Evolutionary conservation across 2,888 invertebrate genomes (phyloP), one percentile per base, ranked within the genome.

Genomic region (Serrognathus titanus): DNA sequence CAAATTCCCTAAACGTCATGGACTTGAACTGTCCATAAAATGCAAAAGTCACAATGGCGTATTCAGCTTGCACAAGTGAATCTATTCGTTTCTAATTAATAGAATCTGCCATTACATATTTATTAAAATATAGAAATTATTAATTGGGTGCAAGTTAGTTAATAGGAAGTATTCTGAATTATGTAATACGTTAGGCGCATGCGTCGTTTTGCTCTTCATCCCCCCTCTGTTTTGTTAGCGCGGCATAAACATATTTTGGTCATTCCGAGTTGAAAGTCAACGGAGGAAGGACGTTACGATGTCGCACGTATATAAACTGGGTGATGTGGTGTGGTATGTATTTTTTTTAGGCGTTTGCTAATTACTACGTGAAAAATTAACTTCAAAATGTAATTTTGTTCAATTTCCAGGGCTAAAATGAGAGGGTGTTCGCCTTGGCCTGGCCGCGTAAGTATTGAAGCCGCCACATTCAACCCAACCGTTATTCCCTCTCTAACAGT

Each of bases 381-480:
- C 45, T 43, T 46, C 36, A 41, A 56, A 16, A 16, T 39, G 16
- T 40, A 38, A 48, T 53, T 51, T 53, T 12, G 54, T 24, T 12
- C 57, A 35, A 55, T 54, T 31, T 85, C 67, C 85, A 97, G 96
- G 96, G 95, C 96, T 57, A 96, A 95, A 85, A 94, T 97, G 94
- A 96, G 94, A 83, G 93, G 94, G 69, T 96, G 93, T 82, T 91
- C 94, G 66, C 92, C 94, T 64, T 97, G 97, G 97, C 96, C 97
- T 63, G 95, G 94, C 80, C 91, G 92, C 87, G 95, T 96, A 86
- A 90, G 92, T 87, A 76, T 70, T 61, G 37, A 56, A 55, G 53
- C 61, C 61, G 65, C 65, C 65, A 66, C 64, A 77, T 71, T 69
- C 71, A 70, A 71, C 67, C 69, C 75, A 76, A 78, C 79, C 76